phyloP scores from a whole-genome alignment of 2,797 vertebrate species.

The Pangasius macronema region DNA sequence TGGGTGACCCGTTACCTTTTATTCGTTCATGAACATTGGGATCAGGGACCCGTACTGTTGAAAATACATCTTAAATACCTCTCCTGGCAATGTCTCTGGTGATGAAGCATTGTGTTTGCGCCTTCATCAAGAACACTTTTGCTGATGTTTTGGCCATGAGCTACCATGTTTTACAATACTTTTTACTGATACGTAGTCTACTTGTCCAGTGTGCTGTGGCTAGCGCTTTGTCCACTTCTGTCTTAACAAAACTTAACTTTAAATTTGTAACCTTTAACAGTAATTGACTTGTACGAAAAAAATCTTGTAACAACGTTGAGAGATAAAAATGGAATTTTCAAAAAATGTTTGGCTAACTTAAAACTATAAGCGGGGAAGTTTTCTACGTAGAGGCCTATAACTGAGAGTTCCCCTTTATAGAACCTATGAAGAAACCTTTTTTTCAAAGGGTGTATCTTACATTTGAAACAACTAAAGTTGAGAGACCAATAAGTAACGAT shows the following conservation, averaged over 20 bases:
- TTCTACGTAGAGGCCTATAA: not conserved
- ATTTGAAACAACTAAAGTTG: not conserved
- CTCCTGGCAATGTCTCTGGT: not conserved
- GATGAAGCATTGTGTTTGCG: not conserved
- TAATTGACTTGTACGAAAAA: not conserved
- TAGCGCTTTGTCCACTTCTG: not conserved
- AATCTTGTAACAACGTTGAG: not conserved
- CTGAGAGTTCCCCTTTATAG: not conserved
- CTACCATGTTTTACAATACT: too few relatives aligned
- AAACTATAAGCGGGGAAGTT: not conserved
- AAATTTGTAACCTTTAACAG: not conserved
- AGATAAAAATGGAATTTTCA: not conserved
- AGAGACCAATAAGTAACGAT: too few relatives aligned
- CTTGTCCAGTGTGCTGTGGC: too few relatives aligned
- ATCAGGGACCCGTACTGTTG: too few relatives aligned
- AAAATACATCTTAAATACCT: too few relatives aligned
- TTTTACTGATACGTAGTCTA: too few relatives aligned
- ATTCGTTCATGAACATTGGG: too few relatives aligned
- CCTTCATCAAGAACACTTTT: not conserved
- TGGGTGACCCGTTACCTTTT: too few relatives aligned
- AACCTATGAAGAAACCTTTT: not conserved
- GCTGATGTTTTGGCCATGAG: not conserved
- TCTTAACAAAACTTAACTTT: not conserved
- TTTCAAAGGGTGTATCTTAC: not conserved
- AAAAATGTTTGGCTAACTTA: not conserved